These are phyloP conservation scores for Machimus atricapillus DNA, from an alignment of 2,888 invertebrate species.

Conservation along the genomic window DNA sequence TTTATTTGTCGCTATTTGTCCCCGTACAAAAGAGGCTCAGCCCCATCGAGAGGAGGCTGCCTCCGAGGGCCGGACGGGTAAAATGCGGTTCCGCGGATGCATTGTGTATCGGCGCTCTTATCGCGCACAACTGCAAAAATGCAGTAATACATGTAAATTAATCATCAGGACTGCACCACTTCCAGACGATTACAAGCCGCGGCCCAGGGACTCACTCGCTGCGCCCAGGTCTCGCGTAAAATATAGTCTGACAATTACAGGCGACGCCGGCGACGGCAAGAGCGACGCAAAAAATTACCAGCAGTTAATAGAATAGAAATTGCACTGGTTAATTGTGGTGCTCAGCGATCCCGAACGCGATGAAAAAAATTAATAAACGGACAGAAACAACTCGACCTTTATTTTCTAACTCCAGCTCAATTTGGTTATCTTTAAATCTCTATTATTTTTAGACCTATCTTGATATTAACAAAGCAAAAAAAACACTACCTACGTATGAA, in stretches of 20 bases:
- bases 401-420: background rate
- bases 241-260: background rate
- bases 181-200: background rate
- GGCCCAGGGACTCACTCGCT: background rate
- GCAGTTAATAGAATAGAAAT: background rate
- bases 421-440: background rate
- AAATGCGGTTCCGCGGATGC: background rate
- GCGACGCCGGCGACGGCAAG: background rate
- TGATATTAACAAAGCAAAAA: background rate
- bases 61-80: background rate
- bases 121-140: conserved; percentile 38
- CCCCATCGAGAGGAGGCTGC: background rate
- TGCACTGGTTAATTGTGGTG: background rate
- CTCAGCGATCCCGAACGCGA: background rate
- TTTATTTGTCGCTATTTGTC: conserved; percentile 43
- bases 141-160: conserved; percentile 46
- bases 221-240: background rate
- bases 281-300: conserved; percentile 2
- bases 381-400: background rate
- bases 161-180: conserved; percentile 46
- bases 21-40: conserved; percentile 28
- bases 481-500: no score
- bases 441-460: background rate
- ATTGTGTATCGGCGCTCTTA: conserved; percentile 24
- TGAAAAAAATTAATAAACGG: background rate